These are phyloP conservation scores for Rhagoletis zephyria DNA, from an alignment of 1,140 invertebrate species.

Conservation along the genomic window DNA sequence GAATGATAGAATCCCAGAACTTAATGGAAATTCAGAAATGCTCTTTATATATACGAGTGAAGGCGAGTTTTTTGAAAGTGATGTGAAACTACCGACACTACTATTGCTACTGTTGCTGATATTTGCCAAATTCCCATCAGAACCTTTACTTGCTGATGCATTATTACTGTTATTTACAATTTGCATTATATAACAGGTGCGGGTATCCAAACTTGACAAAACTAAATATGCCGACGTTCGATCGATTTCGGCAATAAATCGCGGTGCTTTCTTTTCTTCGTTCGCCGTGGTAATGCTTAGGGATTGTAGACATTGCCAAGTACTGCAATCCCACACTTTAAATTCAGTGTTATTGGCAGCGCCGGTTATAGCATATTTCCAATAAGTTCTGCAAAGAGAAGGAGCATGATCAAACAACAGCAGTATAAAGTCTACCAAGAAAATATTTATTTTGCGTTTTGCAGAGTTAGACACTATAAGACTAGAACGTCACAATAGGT, in stretches of 20 bases:
- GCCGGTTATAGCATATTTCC: constrained; percentile 94
- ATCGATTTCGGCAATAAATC: constrained; percentile 85
- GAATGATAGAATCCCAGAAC: constrained; percentile 88
- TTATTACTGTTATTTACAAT: constrained; percentile 76
- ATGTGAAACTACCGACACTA: constrained; percentile 52
- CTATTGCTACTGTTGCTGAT: constrained; percentile 50
- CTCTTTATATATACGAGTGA: constrained; percentile 74
- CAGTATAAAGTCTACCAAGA: too few relatives aligned
- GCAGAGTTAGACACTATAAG: too few relatives aligned
- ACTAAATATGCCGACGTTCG: constrained; percentile 86
- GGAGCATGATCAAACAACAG: too few relatives aligned
- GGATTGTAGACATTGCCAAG: constrained; percentile 93
- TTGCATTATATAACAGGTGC: constrained; percentile 85
- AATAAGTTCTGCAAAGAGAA: constrained; percentile 73
- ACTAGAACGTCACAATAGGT: too few relatives aligned
- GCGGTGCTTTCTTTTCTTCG: constrained; percentile 67
- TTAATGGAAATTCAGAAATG: constrained; percentile 87
- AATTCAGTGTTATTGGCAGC: constrained; percentile 90
- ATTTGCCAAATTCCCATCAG: constrained; percentile 50
- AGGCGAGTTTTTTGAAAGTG: neutral
- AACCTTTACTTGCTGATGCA: constrained; percentile 57
- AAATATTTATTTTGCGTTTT: too few relatives aligned
- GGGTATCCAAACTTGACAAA: constrained; percentile 86
- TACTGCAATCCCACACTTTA: constrained; percentile 94
- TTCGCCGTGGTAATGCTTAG: constrained; percentile 79